These are phyloP conservation scores for Gymnothorax javanicus DNA, from an alignment of 2,797 vertebrate species.

Conservation along the genomic window DNA sequence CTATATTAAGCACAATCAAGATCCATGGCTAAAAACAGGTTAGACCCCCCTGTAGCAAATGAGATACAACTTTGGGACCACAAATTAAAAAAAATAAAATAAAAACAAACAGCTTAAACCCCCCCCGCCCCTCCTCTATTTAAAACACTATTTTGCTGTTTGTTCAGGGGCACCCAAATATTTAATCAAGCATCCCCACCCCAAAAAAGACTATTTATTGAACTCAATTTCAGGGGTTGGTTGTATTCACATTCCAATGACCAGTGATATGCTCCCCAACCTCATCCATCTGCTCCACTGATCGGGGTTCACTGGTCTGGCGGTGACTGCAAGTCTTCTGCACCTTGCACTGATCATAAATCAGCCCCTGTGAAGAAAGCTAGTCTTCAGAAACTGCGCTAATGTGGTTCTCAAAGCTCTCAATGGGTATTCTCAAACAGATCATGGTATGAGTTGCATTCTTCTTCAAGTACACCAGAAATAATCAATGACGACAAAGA, in stretches of 20 bases:
- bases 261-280: too few species aligned
- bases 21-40: conserved; percentile 20
- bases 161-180: not conserved
- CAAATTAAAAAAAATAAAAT: conserved; percentile 1
- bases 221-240: not conserved
- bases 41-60: conserved; percentile 49
- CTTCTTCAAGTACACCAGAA: too few species aligned
- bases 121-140: not conserved
- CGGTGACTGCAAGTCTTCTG: not conserved
- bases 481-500: too few species aligned
- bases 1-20: conserved; percentile 13
- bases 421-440: too few species aligned
- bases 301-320: not conserved
- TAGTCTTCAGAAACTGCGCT: not conserved
- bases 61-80: conserved; percentile 59
- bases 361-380: not conserved
- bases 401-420: too few species aligned
- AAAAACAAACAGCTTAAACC: not conserved
- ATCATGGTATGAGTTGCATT: too few species aligned
- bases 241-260: not conserved
- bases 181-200: not conserved
- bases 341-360: not conserved
- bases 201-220: not conserved
- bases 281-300: not conserved
- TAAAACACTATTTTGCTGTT: not conserved